Evolutionary conservation across 92 coral and sea anemone genomes (phyloP), one percentile per base, ranked within the genome.

Genomic region (Epizoanthus rinbou): DNA sequence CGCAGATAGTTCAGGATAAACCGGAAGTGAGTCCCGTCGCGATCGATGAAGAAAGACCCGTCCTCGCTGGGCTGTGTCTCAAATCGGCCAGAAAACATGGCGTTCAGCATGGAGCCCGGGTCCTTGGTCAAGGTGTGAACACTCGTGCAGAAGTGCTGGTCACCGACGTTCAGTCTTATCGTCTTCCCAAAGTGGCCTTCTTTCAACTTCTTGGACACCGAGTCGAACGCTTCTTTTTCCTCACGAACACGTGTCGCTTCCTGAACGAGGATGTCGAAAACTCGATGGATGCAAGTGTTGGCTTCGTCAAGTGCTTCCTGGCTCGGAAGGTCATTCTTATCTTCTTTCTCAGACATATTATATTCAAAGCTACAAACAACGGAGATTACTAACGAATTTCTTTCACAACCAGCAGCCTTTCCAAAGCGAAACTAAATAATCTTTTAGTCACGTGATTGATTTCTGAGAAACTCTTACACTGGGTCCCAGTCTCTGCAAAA

Each of bases 31-130:
- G 90, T 86, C 66, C 92, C 92, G 73, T 86, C 92, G n/a, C 92
- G 90, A 84, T 91, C 95, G 60, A 91, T 88, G 69, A 91, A 91
- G 86, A 89, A 89, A 68, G 90, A 84, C 31, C 92, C 95, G 58
- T 91, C 92, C 67, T 91, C 89, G 33, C 75, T 76, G 1, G 95
- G 92, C 70, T 89, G 73, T 33, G 90, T 72, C 62, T 89, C 92
- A 67, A 89, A 89, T 50, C 91, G 84, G 52, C 73, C 83, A 68
- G 90, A 87, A 66, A 87, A 87, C 86, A 82, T 82, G 86, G 86
- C 86, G 43, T 81, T 71, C 60, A 90, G 82, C 93, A 90, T 90
- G 8, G 93, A 90, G 14, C 90, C 93, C 64, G 89, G 84, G 75
- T 90, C 91, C 80, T 80, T 90, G 33, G 62, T 73, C 66, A 90